These are phyloP conservation scores for Sceloporus undulatus DNA, from an alignment of 2,113 vertebrate species.

Conservation along the genomic window DNA sequence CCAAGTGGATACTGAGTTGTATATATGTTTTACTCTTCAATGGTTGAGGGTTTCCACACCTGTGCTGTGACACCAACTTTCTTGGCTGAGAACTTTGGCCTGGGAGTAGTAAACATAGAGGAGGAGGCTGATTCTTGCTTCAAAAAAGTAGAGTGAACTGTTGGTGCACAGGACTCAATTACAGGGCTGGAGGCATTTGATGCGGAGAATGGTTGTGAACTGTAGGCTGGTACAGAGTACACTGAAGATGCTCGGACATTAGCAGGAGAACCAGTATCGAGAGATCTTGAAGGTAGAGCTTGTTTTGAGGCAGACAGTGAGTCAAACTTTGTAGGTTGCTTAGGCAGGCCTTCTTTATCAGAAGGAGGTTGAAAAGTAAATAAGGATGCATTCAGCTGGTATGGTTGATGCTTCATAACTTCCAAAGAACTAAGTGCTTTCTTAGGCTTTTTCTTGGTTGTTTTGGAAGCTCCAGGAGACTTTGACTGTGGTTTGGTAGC, in stretches of 20 bases:
- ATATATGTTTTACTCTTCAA: slow-evolving; percentile 81
- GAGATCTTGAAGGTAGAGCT: slow-evolving; percentile 72
- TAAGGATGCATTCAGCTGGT: slow-evolving; percentile 92
- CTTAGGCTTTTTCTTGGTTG: slow-evolving; percentile 82
- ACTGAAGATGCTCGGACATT: slow-evolving; percentile 71
- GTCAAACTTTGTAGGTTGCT: slow-evolving; percentile 75
- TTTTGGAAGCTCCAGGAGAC: slow-evolving; percentile 68
- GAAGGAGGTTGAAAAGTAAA: slow-evolving; percentile 92
- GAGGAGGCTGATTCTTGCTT: slow-evolving; percentile 81
- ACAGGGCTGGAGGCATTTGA: slow-evolving; percentile 72
- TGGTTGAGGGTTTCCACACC: slow-evolving; percentile 93
- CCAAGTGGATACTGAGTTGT: slow-evolving; percentile 72
- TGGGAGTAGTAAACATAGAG: slow-evolving; percentile 81
- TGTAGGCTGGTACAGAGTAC: slow-evolving; percentile 81
- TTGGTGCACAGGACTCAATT: slow-evolving; percentile 75
- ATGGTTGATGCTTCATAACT: slow-evolving; percentile 98
- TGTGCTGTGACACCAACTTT: slow-evolving; percentile 89
- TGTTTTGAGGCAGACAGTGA: slow-evolving; percentile 75
- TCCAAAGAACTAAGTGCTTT: slow-evolving; percentile 93
- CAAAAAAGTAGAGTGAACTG: slow-evolving; percentile 78
- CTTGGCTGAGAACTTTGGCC: slow-evolving; percentile 96
- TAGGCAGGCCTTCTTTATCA: slow-evolving; percentile 80
- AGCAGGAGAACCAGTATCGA: slow-evolving; percentile 68
- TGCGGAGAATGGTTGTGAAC: slow-evolving; percentile 82
- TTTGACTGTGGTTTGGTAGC: slow-evolving; percentile 84